Percentiles rank a stretch among this genome's conserved stretches.
These are phyloP conservation scores for Melanargia galathea DNA, from an alignment of 2,888 invertebrate species.

Conservation along the genomic window DNA sequence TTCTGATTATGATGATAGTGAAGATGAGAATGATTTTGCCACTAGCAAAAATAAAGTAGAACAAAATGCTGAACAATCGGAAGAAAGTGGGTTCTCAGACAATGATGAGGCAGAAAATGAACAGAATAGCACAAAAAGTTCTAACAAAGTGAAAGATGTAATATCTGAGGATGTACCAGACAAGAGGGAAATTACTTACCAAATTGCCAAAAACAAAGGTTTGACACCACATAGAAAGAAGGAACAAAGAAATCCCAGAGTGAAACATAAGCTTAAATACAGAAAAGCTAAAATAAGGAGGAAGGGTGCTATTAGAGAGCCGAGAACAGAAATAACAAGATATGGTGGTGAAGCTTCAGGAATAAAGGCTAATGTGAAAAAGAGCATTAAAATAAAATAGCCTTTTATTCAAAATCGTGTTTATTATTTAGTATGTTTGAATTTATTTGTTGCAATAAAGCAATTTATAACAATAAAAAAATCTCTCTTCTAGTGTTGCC, in stretches of 20 bases:
- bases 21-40: constrained; percentile 66
- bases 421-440: constrained; percentile 37
- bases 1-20: constrained; percentile 69
- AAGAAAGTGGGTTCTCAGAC: constrained; percentile 74
- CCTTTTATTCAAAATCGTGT: constrained; percentile 41
- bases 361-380: constrained; percentile 93
- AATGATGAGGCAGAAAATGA: constrained; percentile 64
- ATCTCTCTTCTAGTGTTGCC: constrained; percentile 65
- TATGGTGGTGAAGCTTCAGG: constrained; percentile 97
- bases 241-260: constrained; percentile 96
- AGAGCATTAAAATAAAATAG: constrained; percentile 93
- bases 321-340: constrained; percentile 89
- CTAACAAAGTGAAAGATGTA: constrained; percentile 37
- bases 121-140: constrained; percentile 64
- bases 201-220: constrained; percentile 98
- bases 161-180: constrained; percentile 65
- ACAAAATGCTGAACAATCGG: constrained; percentile 62
- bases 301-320: constrained; percentile 95
- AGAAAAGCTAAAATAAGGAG: constrained; percentile 95
- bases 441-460: constrained; percentile 55
- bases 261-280: constrained; percentile 96
- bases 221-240: constrained; percentile 95
- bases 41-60: constrained; percentile 35
- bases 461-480: constrained; percentile 38
- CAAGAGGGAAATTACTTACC: constrained; percentile 93